Conservation (phyloP, 2,888 invertebrate genomes). For the Priocnemis perturbator region DNA sequence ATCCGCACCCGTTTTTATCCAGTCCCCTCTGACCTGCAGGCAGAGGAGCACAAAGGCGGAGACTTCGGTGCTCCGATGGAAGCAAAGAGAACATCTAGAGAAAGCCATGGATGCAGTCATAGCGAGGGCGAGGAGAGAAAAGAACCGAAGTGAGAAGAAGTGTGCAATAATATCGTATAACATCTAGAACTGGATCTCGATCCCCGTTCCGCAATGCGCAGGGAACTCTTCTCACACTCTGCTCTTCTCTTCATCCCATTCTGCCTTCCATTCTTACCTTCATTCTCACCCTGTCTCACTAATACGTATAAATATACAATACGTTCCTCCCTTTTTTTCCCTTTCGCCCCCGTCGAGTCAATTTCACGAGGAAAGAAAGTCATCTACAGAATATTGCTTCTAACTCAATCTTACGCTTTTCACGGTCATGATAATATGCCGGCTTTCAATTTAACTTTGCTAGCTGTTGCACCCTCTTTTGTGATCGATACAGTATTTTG, state of each 20-base stretch:
- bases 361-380: too few relatives aligned
- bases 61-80: background rate
- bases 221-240: background rate
- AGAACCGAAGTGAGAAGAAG: slow-evolving; percentile 21
- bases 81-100: background rate
- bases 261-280: background rate
- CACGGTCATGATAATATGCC: too few relatives aligned
- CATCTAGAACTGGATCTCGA: slow-evolving; percentile 25
- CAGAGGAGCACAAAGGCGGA: background rate
- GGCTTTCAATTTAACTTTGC: too few relatives aligned
- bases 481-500: too few relatives aligned
- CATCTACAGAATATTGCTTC: too few relatives aligned
- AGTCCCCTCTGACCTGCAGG: background rate
- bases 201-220: slow-evolving; percentile 11
- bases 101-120: background rate
- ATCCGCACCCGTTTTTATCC: slow-evolving; percentile 3
- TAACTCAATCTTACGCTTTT: too few relatives aligned
- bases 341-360: too few relatives aligned
- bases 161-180: slow-evolving; percentile 49
- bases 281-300: background rate
- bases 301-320: too few relatives aligned
- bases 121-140: too few relatives aligned
- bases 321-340: too few relatives aligned
- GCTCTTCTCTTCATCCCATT: slow-evolving; percentile 2
- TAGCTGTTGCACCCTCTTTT: too few relatives aligned